Evolutionary conservation across 2,797 vertebrate species (phyloP).

Genomic region (Sebastes dallii): DNA sequence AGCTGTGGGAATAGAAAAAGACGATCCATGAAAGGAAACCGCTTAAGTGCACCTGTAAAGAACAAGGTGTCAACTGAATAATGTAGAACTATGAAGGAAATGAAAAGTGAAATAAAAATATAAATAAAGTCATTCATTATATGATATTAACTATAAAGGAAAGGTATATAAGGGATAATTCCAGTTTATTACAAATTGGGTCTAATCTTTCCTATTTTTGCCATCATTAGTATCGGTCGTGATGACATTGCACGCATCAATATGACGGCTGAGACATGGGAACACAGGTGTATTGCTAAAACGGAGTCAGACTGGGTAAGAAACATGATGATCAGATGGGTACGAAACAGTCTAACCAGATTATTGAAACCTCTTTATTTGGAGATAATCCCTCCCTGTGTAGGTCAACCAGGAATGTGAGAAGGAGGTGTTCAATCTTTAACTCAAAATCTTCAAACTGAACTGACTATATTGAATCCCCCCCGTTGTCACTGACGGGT

Average conservation of each 20-base stretch:
- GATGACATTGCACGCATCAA: not conserved
- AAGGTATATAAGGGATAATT: not conserved
- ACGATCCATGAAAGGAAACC: not conserved
- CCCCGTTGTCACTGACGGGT: not conserved
- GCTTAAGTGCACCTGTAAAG: conserved; percentile 2
- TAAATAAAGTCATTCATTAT: not conserved
- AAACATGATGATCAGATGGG: not conserved
- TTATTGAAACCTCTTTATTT: not conserved
- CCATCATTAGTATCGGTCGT: not conserved
- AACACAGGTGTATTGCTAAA: not conserved
- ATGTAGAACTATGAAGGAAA: not conserved
- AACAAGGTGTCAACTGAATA: not conserved
- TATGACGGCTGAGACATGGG: not conserved
- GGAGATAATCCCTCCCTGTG: not conserved
- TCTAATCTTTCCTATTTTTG: not conserved
- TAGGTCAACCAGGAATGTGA: not conserved
- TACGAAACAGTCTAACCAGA: not conserved
- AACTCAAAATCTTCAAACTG: not conserved
- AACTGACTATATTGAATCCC: not conserved
- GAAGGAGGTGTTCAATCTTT: not conserved
- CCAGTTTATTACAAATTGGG: not conserved
- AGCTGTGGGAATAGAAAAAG: conserved; percentile 3
- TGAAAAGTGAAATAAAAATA: not conserved
- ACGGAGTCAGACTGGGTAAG: not conserved
- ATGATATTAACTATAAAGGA: not conserved